Conservation (phyloP, 2,797 vertebrate genomes). For the Acanthopagrus latus region DNA sequence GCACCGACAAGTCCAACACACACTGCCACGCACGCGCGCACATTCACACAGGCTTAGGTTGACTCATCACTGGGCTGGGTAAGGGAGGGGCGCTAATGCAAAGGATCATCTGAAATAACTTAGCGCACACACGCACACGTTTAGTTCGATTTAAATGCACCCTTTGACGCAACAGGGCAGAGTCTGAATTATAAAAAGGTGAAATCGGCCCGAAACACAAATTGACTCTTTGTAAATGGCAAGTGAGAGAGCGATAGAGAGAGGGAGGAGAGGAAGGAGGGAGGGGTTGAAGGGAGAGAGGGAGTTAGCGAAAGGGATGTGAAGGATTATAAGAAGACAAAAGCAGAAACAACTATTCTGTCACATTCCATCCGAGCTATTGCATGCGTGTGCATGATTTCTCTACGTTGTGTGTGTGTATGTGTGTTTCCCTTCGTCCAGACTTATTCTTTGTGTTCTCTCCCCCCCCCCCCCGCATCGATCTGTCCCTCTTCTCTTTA, state of each 20-base stretch:
- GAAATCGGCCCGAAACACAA: conserved; percentile 60
- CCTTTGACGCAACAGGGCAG: conserved; percentile 49
- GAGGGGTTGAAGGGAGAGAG: conserved; percentile 26
- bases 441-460: conserved; percentile 46
- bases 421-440: conserved; percentile 30
- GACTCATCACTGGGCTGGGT: conserved; percentile 70
- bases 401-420: background rate
- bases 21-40: conserved; percentile 28
- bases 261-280: background rate
- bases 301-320: conserved; percentile 16
- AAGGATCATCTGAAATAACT: conserved; percentile 64
- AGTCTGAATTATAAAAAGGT: conserved; percentile 52
- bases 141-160: conserved; percentile 45
- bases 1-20: conserved; percentile 46
- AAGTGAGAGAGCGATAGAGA: conserved; percentile 5
- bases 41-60: conserved; percentile 28
- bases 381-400: conserved; percentile 2
- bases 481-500: conserved; percentile 44
- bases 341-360: conserved; percentile 58
- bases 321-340: conserved; percentile 51
- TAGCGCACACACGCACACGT: conserved; percentile 14
- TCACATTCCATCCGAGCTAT: conserved; percentile 83
- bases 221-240: conserved; percentile 56
- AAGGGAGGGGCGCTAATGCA: conserved; percentile 63
- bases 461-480: conserved; percentile 45